These are phyloP conservation scores for Neoitamus cyanurus DNA, from an alignment of 2,888 invertebrate genomes.

Conservation along the genomic window DNA sequence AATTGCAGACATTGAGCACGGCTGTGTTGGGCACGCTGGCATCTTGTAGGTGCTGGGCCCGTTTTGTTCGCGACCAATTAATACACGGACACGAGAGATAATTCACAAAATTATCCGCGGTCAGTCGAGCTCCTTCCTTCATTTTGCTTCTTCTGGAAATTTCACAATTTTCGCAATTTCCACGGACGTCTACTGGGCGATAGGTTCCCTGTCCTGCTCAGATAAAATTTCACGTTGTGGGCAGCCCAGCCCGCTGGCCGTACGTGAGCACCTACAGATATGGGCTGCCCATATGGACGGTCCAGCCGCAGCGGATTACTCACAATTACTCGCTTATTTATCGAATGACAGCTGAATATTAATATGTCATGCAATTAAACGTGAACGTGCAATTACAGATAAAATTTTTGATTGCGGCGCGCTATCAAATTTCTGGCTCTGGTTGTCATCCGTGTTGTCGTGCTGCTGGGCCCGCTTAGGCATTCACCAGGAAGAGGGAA, in stretches of 20 bases:
- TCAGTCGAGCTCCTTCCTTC: background rate
- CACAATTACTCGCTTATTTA: slow-evolving; percentile 56
- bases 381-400: slow-evolving; percentile 55
- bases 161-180: slow-evolving; percentile 37
- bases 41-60: slow-evolving; percentile 42
- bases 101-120: slow-evolving; percentile 43
- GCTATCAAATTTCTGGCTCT: slow-evolving; percentile 27
- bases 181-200: slow-evolving; percentile 18
- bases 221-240: slow-evolving; percentile 37
- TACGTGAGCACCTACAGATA: background rate
- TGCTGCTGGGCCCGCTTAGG: background rate
- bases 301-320: slow-evolving; percentile 24
- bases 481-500: background rate
- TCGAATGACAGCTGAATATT: slow-evolving; percentile 57
- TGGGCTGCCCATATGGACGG: background rate
- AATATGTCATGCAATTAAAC: slow-evolving; percentile 57
- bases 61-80: slow-evolving; percentile 63
- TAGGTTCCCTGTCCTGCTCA: slow-evolving; percentile 6
- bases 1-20: slow-evolving; percentile 48
- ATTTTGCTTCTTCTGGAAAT: slow-evolving; percentile 32
- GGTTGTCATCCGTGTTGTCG: background rate
- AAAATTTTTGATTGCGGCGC: slow-evolving; percentile 42
- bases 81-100: slow-evolving; percentile 57
- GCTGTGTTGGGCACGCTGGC: background rate
- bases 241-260: background rate